phyloP scores from a whole-genome alignment of 2,888 invertebrate species.

The Cryptocephalus moraei region DNA sequence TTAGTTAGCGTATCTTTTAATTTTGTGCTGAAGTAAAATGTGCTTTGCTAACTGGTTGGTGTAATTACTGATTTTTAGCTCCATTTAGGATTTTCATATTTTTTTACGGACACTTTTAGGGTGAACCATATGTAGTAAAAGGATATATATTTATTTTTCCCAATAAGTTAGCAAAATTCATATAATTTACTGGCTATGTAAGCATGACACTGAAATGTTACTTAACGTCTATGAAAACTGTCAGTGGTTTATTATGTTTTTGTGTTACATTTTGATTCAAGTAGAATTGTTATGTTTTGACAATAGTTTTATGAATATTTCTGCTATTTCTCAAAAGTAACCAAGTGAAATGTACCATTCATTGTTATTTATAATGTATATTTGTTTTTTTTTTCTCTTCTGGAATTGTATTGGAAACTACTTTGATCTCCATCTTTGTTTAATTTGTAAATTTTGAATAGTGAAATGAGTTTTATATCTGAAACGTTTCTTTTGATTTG shows the following conservation, averaged over 20 bases:
- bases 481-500: constrained; percentile 13
- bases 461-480: not conserved
- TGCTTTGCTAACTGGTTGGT: too few species aligned
- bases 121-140: too few species aligned
- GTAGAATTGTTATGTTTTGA: constrained; percentile 23
- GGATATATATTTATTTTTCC: too few species aligned
- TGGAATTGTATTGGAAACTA: constrained; percentile 1
- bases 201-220: too few species aligned
- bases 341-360: constrained; percentile 5
- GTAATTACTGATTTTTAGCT: too few species aligned
- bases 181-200: too few species aligned
- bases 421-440: constrained; percentile 10
- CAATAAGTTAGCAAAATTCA: too few species aligned
- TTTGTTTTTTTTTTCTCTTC: constrained; percentile 7
- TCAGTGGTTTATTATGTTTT: not conserved
- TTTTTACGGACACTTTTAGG: too few species aligned
- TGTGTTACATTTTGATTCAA: constrained; percentile 1
- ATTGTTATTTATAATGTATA: constrained; percentile 15
- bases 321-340: constrained; percentile 4
- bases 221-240: too few species aligned
- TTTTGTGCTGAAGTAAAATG: too few species aligned
- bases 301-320: constrained; percentile 17
- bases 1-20: too few species aligned
- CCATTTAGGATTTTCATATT: too few species aligned
- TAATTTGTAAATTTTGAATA: not conserved